Base-by-base conservation (phyloP, 53 echinoderm and acorn worm genomes). In the Actinopyga echinites region DNA sequence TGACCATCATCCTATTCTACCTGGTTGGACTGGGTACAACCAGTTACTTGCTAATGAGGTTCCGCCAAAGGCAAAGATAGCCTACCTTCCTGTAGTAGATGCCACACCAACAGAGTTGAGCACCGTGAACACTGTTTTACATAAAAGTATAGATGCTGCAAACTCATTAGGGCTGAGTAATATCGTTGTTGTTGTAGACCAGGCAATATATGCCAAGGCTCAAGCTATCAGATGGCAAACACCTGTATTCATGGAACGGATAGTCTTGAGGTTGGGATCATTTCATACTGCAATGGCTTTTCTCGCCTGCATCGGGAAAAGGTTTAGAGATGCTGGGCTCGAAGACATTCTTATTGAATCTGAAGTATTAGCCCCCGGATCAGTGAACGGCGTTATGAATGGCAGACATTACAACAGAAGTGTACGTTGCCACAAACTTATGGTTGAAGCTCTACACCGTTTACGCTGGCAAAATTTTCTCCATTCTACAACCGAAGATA, bases 61-160 rank as follows among this genome's bases (percentile, higher is more conserved):
- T 24, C 86, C 83, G 2, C 40, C 77, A 21, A 65, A 87, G 29
- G 62, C 86, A 63, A 83, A 56, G 10, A 80, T 88, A 58, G 92
- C 88, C 13, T 92, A 92, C 65, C 82, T 92, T 11, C 86, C 92
- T 22, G 86, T 92, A 23, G 82, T 92, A 19, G 86, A 89, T 85
- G 92, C 89, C 30, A 82, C 64, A 19, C 86, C 86, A 21, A 91
- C 91, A 31, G 82, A 91, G 19, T 35, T 91, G 36, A 81, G 69
- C 42, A 80, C 91, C 5, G 88, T 87, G 60, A 80, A 91, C 67
- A 91, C 88, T 44, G 43, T 91, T 19, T 85, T 91, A 12, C 82
- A 80, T 24, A 73, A 74, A 37, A 85, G 82, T 74, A 35, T 85
- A 11, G 82, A 88, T 22, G 56, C 85, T 15, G 85, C 82, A 22